Percentiles rank a stretch among this genome's conserved stretches.
phyloP scores from a whole-genome alignment of 2,888 invertebrate species.

The Chymomyza procnemis region DNA sequence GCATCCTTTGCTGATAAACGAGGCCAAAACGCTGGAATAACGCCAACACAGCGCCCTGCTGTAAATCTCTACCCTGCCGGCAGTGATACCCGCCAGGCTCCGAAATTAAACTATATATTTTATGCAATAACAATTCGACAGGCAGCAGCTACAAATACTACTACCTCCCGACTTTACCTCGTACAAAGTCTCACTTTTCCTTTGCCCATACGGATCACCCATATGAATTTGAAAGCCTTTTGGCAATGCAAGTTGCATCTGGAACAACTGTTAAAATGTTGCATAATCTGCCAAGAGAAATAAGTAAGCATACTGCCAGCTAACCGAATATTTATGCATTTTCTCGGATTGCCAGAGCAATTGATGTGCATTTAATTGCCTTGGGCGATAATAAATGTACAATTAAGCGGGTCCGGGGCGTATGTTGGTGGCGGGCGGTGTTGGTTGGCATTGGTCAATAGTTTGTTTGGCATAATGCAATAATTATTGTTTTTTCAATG shows the following conservation, averaged over 20 bases:
- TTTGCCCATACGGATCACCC: too few species aligned
- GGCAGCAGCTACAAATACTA: constrained; percentile 5
- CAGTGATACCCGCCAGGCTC: constrained; percentile 31
- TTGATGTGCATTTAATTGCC: constrained; percentile 23
- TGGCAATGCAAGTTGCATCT: neutral
- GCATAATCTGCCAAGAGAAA: constrained; percentile 14
- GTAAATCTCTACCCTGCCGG: constrained; percentile 42
- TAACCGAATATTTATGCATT: constrained; percentile 29
- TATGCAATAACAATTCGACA: constrained; percentile 48
- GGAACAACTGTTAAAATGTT: constrained; percentile 7
- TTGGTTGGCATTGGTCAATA: neutral
- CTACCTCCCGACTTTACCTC: neutral
- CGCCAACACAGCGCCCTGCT: constrained; percentile 25
- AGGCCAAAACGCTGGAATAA: constrained; percentile 11
- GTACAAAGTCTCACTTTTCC: neutral
- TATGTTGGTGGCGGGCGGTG: neutral
- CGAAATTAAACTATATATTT: constrained; percentile 52
- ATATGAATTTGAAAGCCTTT: neutral
- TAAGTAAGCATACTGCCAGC: neutral
- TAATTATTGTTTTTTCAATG: constrained; percentile 14
- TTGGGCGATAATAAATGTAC: constrained; percentile 22
- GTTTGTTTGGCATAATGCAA: constrained; percentile 2
- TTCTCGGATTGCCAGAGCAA: constrained; percentile 7
- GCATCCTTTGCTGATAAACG: neutral
- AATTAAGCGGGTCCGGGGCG: constrained; percentile 12